phyloP scores from a whole-genome alignment of 2,113 vertebrate species.

The Rhodinocichla rosea region DNA sequence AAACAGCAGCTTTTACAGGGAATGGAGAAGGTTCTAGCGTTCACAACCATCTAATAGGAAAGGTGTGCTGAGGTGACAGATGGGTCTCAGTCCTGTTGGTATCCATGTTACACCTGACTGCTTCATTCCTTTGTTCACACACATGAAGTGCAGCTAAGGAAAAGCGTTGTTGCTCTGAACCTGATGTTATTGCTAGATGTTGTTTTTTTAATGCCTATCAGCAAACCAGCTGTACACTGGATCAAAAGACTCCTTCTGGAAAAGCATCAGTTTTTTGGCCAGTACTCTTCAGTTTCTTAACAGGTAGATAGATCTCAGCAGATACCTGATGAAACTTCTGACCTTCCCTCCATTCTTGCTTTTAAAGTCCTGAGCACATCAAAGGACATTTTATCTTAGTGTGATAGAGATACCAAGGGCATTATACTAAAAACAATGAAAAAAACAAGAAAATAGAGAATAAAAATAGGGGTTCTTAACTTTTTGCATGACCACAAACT shows the following conservation, averaged over 20 bases:
- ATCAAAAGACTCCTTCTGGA: background rate
- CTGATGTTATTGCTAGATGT: background rate
- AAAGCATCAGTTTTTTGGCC: background rate
- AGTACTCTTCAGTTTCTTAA: background rate
- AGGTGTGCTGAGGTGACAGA: background rate
- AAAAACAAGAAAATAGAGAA: background rate
- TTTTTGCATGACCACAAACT: background rate
- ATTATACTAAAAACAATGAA: background rate
- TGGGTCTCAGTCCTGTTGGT: background rate
- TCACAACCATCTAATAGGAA: background rate
- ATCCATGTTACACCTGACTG: background rate
- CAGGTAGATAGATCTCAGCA: background rate
- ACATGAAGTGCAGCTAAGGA: fast-evolving
- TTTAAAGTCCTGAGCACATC: background rate
- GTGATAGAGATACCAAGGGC: background rate
- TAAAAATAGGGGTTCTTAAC: background rate
- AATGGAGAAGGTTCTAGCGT: background rate
- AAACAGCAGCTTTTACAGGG: background rate
- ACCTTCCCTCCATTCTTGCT: background rate
- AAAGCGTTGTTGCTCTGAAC: background rate
- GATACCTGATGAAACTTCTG: background rate
- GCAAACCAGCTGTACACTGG: background rate
- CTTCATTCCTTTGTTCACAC: background rate
- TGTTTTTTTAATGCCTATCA: background rate
- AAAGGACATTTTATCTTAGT: background rate